Conservation (phyloP, 2,113 vertebrate genomes). For the Pampusana beccarii region DNA sequence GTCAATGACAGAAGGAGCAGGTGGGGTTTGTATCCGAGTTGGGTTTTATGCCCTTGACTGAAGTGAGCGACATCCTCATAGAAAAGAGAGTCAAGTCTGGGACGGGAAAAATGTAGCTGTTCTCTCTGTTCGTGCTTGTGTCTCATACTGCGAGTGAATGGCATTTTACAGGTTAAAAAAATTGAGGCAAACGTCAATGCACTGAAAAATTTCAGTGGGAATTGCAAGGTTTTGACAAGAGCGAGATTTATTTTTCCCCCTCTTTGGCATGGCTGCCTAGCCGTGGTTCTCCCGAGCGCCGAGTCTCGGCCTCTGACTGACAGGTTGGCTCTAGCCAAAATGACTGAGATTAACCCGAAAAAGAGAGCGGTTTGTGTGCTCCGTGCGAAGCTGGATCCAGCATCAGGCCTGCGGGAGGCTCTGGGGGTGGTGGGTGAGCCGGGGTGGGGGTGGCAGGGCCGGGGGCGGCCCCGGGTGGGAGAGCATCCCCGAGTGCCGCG, state of each 20-base stretch:
- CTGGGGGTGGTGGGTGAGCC: accelerated
- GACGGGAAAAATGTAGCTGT: neutral
- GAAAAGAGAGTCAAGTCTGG: neutral
- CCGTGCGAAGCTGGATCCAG: neutral
- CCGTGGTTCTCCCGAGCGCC: neutral
- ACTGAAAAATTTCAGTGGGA: neutral
- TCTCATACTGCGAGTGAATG: neutral
- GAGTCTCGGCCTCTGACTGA: neutral
- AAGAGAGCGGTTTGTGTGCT: neutral
- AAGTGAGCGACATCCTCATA: accelerated
- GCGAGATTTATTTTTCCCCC: neutral
- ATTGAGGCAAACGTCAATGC: neutral
- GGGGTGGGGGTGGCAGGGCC: neutral
- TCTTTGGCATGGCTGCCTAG: neutral
- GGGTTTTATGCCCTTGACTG: neutral
- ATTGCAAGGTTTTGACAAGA: neutral
- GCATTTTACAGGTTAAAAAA: neutral
- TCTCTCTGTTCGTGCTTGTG: neutral
- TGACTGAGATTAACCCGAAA: neutral
- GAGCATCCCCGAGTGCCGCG: accelerated
- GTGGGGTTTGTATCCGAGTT: neutral
- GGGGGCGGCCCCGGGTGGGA: neutral
- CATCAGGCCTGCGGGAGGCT: neutral
- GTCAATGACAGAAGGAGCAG: neutral
- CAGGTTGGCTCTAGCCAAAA: neutral